These are phyloP conservation scores for Meles meles DNA, from an alignment of 2,113 vertebrate genomes.

Conservation along the genomic window DNA sequence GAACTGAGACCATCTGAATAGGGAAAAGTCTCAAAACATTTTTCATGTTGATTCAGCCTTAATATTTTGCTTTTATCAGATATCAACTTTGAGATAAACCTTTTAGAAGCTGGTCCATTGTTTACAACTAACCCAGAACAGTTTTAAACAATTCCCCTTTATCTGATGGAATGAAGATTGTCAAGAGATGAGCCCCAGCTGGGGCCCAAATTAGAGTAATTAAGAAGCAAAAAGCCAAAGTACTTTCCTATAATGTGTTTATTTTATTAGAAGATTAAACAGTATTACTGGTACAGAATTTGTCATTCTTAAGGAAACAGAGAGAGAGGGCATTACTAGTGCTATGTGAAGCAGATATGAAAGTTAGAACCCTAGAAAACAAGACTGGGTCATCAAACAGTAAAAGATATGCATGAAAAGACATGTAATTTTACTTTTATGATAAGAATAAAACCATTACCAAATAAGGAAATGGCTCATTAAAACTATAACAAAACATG, in stretches of 20 bases:
- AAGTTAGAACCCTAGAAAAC: constrained; percentile 17
- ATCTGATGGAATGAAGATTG: constrained; percentile 75
- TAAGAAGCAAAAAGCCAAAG: constrained; percentile 49
- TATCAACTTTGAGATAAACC: constrained; percentile 55
- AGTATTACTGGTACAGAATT: constrained; percentile 45
- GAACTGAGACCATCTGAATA: not conserved
- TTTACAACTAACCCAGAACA: constrained; percentile 50
- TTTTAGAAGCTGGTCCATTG: constrained; percentile 70
- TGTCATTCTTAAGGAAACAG: constrained; percentile 47
- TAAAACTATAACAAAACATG: constrained; percentile 38
- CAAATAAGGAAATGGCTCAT: not conserved
- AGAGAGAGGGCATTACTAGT: constrained; percentile 28
- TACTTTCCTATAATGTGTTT: constrained; percentile 59
- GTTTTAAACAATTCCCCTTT: constrained; percentile 68
- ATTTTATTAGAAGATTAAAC: constrained; percentile 72
- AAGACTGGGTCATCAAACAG: constrained; percentile 17
- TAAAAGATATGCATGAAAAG: not conserved
- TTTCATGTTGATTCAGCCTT: constrained; percentile 54
- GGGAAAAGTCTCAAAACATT: constrained; percentile 31
- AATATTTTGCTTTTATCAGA: constrained; percentile 72
- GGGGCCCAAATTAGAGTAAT: constrained; percentile 64
- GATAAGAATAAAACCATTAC: constrained; percentile 34
- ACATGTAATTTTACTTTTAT: constrained; percentile 15
- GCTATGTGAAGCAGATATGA: constrained; percentile 30
- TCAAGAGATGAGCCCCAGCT: constrained; percentile 70